These are phyloP conservation scores for Xestia ashworthii DNA, from an alignment of 2,888 invertebrate genomes.

Conservation along the genomic window DNA sequence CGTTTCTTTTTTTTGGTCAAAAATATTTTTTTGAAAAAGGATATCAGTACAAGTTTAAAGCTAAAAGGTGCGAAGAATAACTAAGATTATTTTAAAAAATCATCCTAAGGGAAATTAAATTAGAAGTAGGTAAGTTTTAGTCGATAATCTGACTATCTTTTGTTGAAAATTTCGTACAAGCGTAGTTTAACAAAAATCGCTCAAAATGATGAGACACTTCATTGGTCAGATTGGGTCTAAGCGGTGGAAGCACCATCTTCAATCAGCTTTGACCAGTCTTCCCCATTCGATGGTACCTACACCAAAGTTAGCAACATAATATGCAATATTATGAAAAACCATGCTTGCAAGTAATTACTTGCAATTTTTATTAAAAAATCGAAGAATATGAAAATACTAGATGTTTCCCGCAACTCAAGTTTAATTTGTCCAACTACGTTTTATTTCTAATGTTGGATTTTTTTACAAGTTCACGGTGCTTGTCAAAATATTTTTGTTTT, in stretches of 20 bases:
- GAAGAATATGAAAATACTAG: conserved; percentile 35
- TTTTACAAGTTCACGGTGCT: conserved; percentile 5
- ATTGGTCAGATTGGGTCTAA: neutral
- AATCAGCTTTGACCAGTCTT: too few species aligned
- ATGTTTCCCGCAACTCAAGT: conserved; percentile 35
- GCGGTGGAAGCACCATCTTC: too few species aligned
- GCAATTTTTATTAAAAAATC: neutral
- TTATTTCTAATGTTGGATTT: neutral
- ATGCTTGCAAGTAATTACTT: conserved; percentile 15
- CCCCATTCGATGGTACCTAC: neutral
- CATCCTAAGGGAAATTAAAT: conserved; percentile 13
- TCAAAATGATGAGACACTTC: neutral
- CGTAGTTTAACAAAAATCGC: conserved; percentile 5
- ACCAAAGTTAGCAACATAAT: neutral
- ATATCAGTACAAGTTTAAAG: conserved; percentile 12
- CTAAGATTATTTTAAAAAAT: conserved; percentile 7
- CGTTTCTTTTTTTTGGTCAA: neutral
- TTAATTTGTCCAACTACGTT: conserved; percentile 23
- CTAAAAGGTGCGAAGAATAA: conserved; percentile 25
- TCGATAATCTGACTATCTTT: neutral
- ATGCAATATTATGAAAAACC: neutral
- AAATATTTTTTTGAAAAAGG: neutral
- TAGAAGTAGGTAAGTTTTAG: conserved; percentile 4
- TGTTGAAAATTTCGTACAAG: conserved; percentile 20
- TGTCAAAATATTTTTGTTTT: neutral